These are phyloP conservation scores for Acanthochromis polyacanthus DNA, from an alignment of 2,113 vertebrate species.

Conservation along the genomic window DNA sequence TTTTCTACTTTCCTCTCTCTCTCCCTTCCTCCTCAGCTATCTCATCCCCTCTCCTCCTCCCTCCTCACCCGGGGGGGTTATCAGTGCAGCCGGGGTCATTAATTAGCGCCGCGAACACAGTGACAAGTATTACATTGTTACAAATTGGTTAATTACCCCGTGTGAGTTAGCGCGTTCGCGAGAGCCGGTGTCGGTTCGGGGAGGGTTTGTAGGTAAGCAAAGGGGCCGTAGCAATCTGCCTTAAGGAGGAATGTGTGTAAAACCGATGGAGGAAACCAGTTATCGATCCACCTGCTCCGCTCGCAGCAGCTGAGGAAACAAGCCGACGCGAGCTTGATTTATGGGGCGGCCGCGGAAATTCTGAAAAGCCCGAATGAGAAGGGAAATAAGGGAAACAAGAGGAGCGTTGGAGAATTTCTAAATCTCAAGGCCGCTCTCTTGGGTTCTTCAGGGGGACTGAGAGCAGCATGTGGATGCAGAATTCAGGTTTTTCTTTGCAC, in stretches of 20 bases:
- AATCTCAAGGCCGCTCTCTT: no score
- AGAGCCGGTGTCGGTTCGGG: constrained; percentile 1
- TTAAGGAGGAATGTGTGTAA: constrained; percentile 73
- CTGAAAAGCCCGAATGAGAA: constrained; percentile 20
- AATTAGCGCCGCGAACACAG: constrained; percentile 77
- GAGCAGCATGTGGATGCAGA: no score
- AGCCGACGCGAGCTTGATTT: constrained; percentile 73
- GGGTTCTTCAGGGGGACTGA: no score
- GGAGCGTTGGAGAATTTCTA: no score
- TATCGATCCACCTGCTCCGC: constrained; percentile 81
- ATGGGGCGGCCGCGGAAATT: constrained; percentile 53
- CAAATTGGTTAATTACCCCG: constrained; percentile 85
- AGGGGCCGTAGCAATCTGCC: constrained; percentile 62
- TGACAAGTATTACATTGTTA: constrained; percentile 86
- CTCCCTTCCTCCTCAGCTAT: constrained; percentile 17
- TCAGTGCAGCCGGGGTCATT: constrained; percentile 78
- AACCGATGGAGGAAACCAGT: constrained; percentile 79
- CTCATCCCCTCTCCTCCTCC: constrained; percentile 23
- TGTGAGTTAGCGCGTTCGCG: constrained; percentile 1
- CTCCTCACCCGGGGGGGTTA: constrained; percentile 66
- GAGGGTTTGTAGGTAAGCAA: constrained; percentile 41
- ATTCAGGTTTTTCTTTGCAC: no score
- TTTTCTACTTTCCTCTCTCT: constrained; percentile 14
- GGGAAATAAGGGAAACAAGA: no score
- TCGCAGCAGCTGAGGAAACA: constrained; percentile 77